phyloP scores from a whole-genome alignment of 2,797 vertebrate species.

The Brachyrhaphis roseni region DNA sequence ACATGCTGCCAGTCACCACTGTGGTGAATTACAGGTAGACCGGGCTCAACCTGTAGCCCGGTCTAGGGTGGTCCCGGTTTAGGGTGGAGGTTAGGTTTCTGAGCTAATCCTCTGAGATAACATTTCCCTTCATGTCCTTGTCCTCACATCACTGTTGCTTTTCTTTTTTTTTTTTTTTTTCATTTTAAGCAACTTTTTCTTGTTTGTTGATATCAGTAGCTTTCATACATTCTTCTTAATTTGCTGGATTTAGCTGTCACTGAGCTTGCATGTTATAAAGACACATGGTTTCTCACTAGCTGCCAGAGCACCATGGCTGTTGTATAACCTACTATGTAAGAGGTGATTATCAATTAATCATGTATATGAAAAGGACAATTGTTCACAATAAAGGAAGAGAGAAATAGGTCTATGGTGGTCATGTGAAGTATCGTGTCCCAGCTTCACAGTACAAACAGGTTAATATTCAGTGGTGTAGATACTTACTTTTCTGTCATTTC shows the following conservation, averaged over 20 bases:
- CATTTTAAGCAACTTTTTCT: background rate
- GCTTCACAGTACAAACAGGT: background rate
- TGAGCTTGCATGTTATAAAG: background rate
- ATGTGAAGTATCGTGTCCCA: background rate
- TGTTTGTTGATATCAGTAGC: background rate
- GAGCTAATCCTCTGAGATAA: background rate
- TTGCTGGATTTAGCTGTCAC: background rate
- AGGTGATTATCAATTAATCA: constrained; percentile 5
- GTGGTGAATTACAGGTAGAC: background rate
- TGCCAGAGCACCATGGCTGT: background rate
- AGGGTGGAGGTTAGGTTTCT: background rate
- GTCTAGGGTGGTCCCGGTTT: no score
- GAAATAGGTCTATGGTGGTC: background rate
- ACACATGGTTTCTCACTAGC: background rate
- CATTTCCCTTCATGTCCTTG: background rate
- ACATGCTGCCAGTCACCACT: background rate
- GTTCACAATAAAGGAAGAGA: background rate
- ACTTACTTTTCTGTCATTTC: background rate
- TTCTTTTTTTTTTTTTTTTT: background rate
- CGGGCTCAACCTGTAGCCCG: no score
- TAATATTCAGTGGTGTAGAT: background rate
- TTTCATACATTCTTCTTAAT: background rate
- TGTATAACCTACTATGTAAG: background rate
- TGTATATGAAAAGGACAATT: background rate
- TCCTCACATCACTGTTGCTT: background rate